Percentiles rank a stretch among this genome's conserved stretches.
These are phyloP conservation scores for Noctua janthina DNA, from an alignment of 2,888 invertebrate species.

Conservation along the genomic window DNA sequence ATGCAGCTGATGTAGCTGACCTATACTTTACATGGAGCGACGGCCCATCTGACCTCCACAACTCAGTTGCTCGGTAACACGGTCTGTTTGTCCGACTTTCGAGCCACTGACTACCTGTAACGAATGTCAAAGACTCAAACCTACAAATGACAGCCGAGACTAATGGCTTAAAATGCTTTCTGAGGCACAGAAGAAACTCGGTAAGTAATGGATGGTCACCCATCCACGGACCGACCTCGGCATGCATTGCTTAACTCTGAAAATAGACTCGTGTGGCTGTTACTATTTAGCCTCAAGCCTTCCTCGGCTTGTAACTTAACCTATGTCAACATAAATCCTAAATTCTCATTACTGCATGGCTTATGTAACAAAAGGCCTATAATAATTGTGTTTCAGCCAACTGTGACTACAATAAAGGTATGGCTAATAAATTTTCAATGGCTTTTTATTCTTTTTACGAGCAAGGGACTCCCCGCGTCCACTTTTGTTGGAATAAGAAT, in stretches of 20 bases:
- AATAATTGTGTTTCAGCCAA: constrained; percentile 45
- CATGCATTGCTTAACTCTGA: not conserved
- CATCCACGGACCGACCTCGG: too few relatives aligned
- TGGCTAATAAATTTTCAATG: constrained; percentile 56
- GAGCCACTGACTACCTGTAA: too few relatives aligned
- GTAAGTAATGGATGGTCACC: too few relatives aligned
- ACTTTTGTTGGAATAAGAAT: constrained; percentile 15
- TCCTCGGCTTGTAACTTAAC: not conserved
- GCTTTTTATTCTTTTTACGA: constrained; percentile 40
- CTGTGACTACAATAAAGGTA: constrained; percentile 52
- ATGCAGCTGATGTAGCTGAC: too few relatives aligned
- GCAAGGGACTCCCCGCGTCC: not conserved
- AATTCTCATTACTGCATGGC: constrained; percentile 26
- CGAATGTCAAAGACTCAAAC: too few relatives aligned
- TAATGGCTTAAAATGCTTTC: too few relatives aligned
- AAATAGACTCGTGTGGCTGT: not conserved
- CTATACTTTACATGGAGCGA: too few relatives aligned
- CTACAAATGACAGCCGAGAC: too few relatives aligned
- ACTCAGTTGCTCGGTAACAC: too few relatives aligned
- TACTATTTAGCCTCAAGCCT: not conserved
- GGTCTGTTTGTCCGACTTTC: too few relatives aligned
- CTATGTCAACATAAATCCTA: constrained; percentile 6
- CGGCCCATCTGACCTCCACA: too few relatives aligned
- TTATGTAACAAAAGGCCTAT: constrained; percentile 30
- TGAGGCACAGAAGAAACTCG: too few relatives aligned